Evolutionary conservation across 2,113 vertebrate species (phyloP).

Genomic region (Malurus elegans): DNA sequence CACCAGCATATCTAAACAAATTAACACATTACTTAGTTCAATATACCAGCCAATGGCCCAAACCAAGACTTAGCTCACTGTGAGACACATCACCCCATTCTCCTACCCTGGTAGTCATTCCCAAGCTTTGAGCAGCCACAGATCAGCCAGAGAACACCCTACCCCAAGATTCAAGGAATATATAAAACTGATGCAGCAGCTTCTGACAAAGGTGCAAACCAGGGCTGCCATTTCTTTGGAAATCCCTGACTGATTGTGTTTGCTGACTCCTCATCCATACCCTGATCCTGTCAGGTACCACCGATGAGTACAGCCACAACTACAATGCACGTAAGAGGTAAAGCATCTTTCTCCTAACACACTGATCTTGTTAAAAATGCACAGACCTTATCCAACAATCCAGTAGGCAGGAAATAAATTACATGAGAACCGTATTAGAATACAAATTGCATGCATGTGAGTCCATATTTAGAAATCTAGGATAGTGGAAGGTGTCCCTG

Average conservation of each 20-base stretch:
- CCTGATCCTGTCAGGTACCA: neutral
- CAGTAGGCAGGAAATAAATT: neutral
- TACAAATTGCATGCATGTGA: neutral
- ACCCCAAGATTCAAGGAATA: neutral
- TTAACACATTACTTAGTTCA: neutral
- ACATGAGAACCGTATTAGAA: neutral
- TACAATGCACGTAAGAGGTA: accelerated
- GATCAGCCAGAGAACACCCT: neutral
- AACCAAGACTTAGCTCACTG: neutral
- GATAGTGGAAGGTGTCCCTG: neutral
- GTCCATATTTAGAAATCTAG: neutral
- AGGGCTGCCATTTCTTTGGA: neutral
- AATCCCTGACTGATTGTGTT: neutral
- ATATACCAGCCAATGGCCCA: neutral
- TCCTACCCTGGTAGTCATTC: neutral
- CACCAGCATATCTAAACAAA: slow-evolving; percentile 76
- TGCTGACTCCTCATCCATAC: neutral
- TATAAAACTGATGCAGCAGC: neutral
- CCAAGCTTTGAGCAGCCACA: neutral
- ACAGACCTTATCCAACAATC: neutral
- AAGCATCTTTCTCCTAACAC: neutral
- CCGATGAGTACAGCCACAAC: neutral
- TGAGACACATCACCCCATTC: neutral
- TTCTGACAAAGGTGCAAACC: neutral
- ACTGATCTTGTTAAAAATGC: neutral